Base-by-base conservation (phyloP, 2,888 invertebrate genomes). In the Mimas tiliae region DNA sequence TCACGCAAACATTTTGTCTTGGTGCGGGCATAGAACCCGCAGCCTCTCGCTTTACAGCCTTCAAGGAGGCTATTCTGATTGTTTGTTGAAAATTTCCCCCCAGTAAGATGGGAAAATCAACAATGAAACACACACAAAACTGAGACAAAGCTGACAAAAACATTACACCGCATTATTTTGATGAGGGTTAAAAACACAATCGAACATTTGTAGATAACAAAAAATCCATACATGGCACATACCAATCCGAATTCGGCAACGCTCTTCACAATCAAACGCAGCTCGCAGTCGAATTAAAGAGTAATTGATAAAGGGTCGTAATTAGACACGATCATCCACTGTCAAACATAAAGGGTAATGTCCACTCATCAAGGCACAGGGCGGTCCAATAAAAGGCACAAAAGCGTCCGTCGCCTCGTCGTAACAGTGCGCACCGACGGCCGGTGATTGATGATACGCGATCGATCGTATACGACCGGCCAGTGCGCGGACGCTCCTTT, bases 331-430 rank as follows among this genome's bases (percentile, higher is more conserved):
- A 67, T 63, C 63, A 64, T 47, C 38, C 27, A 42, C 38, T 51
- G 65, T 52, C 63, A 58, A 45, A 14, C 27, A 58, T 34, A 65
- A 65, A 65, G 58, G 48, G 48, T 42, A 64, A 52, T 55, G 63
- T 64, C 33, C 67, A 58, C 63, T 53, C 58, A 62, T 68, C 50
- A 19, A 50, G 70, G 72, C 70, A 76, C 75, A 74, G 80, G 74
- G 70, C 69, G 75, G 68, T 71, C 77, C 50, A 85, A 86, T 85
- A 86, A 87, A 86, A 87, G 79, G 79, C 78, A 79, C 80, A 83
- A 82, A 83, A 78, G 74, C 75, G 68, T 75, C 71, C 72, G 67
- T 27, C 55, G n/a, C 65, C 68, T 64, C 65, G 63, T 68, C 78
- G 84, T 78, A 80, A 82, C 86, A 82, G 83, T 78, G 76, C 70